phyloP scores from a whole-genome alignment of 2,888 invertebrate species.

The Cheilosia vulpina region DNA sequence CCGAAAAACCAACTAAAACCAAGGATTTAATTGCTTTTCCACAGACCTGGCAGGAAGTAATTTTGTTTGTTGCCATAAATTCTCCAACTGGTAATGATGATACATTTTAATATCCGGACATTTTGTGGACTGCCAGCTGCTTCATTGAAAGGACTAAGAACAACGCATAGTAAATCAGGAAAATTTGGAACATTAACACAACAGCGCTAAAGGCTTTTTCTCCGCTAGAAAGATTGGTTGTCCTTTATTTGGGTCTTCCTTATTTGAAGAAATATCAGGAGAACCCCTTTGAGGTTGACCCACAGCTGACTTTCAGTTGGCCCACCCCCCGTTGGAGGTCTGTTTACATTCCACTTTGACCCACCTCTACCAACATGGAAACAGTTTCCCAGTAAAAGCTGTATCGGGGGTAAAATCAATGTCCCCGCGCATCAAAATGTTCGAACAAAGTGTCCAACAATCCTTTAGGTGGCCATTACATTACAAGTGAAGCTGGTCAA shows the following conservation, averaged over 20 bases:
- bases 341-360: too few species aligned
- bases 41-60: not conserved
- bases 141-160: not conserved
- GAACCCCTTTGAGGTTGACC: not conserved
- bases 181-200: slow-evolving; percentile 11
- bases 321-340: too few species aligned
- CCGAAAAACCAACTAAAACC: not conserved
- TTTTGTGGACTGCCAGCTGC: slow-evolving; percentile 34
- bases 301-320: too few species aligned
- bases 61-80: not conserved
- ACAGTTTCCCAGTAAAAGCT: not conserved
- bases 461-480: slow-evolving; percentile 21
- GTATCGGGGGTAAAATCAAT: slow-evolving; percentile 23
- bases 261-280: not conserved
- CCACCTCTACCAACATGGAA: not conserved
- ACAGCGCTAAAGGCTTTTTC: slow-evolving; percentile 14
- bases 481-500: slow-evolving; percentile 20
- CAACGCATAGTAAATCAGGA: slow-evolving; percentile 6
- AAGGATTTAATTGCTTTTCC: not conserved
- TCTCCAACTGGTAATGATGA: slow-evolving; percentile 38
- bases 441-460: not conserved
- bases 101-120: slow-evolving; percentile 50
- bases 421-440: not conserved
- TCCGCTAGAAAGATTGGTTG: not conserved
- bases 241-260: not conserved